Base-by-base conservation (phyloP, 2,888 invertebrate species). In the Chymomyza fuscimana region DNA sequence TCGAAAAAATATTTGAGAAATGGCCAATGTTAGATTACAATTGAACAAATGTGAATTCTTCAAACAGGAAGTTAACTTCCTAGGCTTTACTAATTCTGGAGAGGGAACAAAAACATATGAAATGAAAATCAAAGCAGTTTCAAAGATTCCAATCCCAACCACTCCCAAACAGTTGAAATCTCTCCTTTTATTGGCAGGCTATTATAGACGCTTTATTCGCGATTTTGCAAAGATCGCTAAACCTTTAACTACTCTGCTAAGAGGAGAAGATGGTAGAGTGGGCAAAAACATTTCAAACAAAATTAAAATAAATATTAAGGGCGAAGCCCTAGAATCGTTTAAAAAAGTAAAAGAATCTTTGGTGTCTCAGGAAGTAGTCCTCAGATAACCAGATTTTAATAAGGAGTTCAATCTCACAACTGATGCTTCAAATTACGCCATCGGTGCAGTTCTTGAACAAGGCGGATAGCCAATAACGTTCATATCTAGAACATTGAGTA, bases 221-320 rank as follows among this genome's bases (percentile, higher is more conserved):
- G 71, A 74, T 3, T 76, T 69, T 61, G 70, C 70, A 1, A 74
- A 74, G 16, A 0, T 74, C 4, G 69, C 70, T 9, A 72, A 76
- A 25, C 70, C 70, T 0, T 58, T 76, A 6, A 69, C 72, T 25
- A 40, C 56, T 22, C 50, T 70, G 22, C 25, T 73, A 1, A 63
- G 71, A 73, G 77, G 77, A 22, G 73, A 76, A 54, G 72, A 74
- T 15, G 73, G 72, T 50, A 67, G 63, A 3, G 59, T 69, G 51
- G 67, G 64, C 50, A 74, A 68, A 51, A 65, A 64, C 15, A 15
- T 52, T 4, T 76, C 69, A n/a, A 70, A 54, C 29, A 75, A 63
- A n/a, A 56, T 54, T 10, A 19, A 16, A 15, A 70, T 68, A 7
- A 16, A 54, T 12, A 19, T 65, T 25, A 59, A 67, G 12, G 9